Conservation (phyloP, 2,888 invertebrate species). For the Eupeodes luniger region DNA sequence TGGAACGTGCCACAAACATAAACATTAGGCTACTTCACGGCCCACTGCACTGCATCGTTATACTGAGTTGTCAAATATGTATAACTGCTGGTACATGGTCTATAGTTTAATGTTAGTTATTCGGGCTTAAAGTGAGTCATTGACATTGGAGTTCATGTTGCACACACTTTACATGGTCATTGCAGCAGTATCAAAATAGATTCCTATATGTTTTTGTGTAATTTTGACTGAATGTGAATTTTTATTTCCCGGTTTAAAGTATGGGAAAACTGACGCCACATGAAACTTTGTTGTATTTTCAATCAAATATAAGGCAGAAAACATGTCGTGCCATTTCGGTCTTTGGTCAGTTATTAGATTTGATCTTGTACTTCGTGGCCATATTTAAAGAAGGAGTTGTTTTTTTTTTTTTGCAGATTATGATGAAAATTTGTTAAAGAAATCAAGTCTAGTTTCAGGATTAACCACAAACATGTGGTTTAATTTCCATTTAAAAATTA, state of each 20-base stretch:
- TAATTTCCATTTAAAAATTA: not conserved
- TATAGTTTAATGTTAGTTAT: not conserved
- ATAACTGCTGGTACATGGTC: not conserved
- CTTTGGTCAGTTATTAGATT: slow-evolving; percentile 56
- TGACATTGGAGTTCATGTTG: slow-evolving; percentile 57
- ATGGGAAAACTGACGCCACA: slow-evolving; percentile 64
- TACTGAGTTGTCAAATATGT: not conserved
- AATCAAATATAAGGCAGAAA: not conserved
- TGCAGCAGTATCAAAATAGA: slow-evolving; percentile 26
- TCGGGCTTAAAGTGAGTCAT: slow-evolving; percentile 58
- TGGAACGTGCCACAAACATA: slow-evolving; percentile 60
- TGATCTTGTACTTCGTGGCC: slow-evolving; percentile 11
- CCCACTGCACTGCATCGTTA: not conserved
- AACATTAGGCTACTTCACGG: slow-evolving; percentile 28
- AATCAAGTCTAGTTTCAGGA: not conserved
- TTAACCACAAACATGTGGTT: slow-evolving; percentile 29
- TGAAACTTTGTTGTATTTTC: slow-evolving; percentile 54
- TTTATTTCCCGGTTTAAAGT: slow-evolving; percentile 65
- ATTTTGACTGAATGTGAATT: slow-evolving; percentile 56
- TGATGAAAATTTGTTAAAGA: not conserved
- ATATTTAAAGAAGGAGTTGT: not conserved
- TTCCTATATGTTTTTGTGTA: slow-evolving; percentile 3
- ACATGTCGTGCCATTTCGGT: not conserved
- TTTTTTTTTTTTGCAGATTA: not conserved
- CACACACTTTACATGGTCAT: slow-evolving; percentile 12